A percentile compares a stretch with the other conserved stretches of the same genome.
Conservation (phyloP, 2,113 vertebrate genomes). For the Atherinomorus stipes region DNA sequence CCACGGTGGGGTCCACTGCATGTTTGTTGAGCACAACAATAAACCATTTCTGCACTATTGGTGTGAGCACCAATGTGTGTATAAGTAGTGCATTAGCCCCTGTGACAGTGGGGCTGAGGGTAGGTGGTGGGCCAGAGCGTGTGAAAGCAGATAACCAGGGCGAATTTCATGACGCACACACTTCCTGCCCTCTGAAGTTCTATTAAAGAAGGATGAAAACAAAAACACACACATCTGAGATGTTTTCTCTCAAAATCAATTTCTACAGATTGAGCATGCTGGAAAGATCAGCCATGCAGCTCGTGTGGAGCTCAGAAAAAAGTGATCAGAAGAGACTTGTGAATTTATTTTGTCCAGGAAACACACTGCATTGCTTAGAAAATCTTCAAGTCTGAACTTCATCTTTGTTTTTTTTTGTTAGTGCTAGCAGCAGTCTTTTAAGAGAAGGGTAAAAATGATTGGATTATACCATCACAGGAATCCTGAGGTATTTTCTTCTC, state of each 20-base stretch:
- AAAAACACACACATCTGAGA: slow-evolving; percentile 66
- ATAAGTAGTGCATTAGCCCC: slow-evolving; percentile 11
- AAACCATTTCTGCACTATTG: not conserved
- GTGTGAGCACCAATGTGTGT: not conserved
- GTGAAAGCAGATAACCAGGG: slow-evolving; percentile 78
- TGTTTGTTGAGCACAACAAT: not conserved
- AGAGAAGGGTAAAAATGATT: not conserved
- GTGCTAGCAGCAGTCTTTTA: not conserved
- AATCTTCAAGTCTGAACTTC: too few species aligned
- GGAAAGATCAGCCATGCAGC: slow-evolving; percentile 45
- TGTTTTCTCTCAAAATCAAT: slow-evolving; percentile 74
- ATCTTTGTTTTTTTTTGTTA: too few species aligned
- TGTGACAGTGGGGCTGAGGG: slow-evolving; percentile 44
- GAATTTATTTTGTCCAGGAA: slow-evolving; percentile 19
- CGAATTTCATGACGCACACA: slow-evolving; percentile 72
- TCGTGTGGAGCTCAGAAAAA: slow-evolving; percentile 29
- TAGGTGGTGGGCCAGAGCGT: slow-evolving; percentile 68
- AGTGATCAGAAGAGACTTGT: slow-evolving; percentile 8
- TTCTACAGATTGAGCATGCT: slow-evolving; percentile 61
- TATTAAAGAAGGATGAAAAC: slow-evolving; percentile 67
- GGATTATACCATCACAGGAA: not conserved
- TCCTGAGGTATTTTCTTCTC: not conserved
- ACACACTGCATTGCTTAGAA: not conserved
- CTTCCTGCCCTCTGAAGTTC: slow-evolving; percentile 77
- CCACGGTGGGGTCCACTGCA: not conserved